These are phyloP conservation scores for Charadrius vociferus DNA, from an alignment of 2,113 vertebrate genomes.

Conservation along the genomic window DNA sequence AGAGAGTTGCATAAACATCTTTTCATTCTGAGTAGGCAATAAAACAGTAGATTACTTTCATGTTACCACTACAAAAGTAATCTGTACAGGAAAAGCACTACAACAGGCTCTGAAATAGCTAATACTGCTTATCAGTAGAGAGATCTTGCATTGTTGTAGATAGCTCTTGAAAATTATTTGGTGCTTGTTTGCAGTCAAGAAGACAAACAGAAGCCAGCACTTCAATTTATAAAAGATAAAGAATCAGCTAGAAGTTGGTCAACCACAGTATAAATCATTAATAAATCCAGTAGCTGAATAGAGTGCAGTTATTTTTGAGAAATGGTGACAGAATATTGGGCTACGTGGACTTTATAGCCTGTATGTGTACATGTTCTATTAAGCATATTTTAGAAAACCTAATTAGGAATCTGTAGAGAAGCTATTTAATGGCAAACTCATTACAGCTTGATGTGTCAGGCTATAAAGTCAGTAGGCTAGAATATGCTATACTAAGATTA, in stretches of 20 bases:
- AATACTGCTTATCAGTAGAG: not conserved
- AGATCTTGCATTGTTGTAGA: not conserved
- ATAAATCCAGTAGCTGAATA: not conserved
- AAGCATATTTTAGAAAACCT: slow-evolving; percentile 32
- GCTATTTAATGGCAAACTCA: slow-evolving; percentile 5
- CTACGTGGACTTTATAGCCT: not conserved
- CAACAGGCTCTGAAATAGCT: not conserved
- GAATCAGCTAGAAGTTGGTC: not conserved
- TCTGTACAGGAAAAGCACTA: not conserved
- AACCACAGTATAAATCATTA: not conserved
- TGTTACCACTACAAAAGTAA: not conserved
- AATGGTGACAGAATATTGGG: not conserved
- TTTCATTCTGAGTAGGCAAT: not conserved
- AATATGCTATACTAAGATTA: slow-evolving; percentile 18
- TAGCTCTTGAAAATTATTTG: not conserved
- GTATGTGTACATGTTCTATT: slow-evolving; percentile 4
- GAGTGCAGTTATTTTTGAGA: slow-evolving; percentile 25
- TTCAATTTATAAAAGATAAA: not conserved
- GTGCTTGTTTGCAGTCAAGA: not conserved
- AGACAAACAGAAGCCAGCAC: not conserved
- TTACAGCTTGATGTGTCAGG: slow-evolving; percentile 10
- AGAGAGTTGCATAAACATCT: not conserved
- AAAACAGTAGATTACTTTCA: not conserved
- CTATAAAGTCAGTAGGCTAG: slow-evolving; percentile 29
- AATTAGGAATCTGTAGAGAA: slow-evolving; percentile 18